A percentile compares a stretch with the other conserved stretches of the same genome.
These are phyloP conservation scores for Ifrita kowaldi DNA, from an alignment of 2,113 vertebrate genomes.

Conservation along the genomic window DNA sequence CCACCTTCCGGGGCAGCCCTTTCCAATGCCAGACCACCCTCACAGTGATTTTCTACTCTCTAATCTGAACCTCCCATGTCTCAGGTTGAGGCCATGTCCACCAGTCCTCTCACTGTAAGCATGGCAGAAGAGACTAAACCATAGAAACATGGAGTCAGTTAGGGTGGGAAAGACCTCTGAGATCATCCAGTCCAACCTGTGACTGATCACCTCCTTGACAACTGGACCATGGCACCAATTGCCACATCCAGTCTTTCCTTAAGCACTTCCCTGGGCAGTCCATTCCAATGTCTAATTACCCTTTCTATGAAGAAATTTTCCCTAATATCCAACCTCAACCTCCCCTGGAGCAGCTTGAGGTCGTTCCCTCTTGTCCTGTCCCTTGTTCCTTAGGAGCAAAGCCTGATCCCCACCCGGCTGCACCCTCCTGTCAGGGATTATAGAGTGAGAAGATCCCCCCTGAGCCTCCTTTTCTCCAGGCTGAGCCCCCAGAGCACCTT, in stretches of 20 bases:
- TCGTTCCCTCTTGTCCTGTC: background rate
- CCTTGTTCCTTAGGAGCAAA: background rate
- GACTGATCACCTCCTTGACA: background rate
- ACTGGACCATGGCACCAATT: background rate
- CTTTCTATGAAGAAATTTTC: background rate
- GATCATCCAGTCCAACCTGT: background rate
- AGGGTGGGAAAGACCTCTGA: background rate
- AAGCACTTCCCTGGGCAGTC: background rate
- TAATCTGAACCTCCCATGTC: background rate
- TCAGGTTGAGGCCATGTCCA: background rate
- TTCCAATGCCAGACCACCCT: background rate
- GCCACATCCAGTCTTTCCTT: background rate
- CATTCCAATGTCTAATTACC: background rate
- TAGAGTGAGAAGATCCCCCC: background rate
- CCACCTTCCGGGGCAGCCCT: background rate
- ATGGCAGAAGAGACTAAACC: background rate
- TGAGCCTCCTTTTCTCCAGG: background rate
- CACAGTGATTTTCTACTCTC: background rate
- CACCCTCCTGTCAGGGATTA: background rate
- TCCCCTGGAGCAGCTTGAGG: background rate
- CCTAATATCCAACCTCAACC: background rate
- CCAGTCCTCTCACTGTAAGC: fast-evolving
- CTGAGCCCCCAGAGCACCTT: background rate
- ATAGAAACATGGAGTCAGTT: background rate
- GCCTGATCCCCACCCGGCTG: background rate